phyloP scores from a whole-genome alignment of 30 jellyfish, hydroid and myxozoan genomes.

The Phacellophora camtschatica region DNA sequence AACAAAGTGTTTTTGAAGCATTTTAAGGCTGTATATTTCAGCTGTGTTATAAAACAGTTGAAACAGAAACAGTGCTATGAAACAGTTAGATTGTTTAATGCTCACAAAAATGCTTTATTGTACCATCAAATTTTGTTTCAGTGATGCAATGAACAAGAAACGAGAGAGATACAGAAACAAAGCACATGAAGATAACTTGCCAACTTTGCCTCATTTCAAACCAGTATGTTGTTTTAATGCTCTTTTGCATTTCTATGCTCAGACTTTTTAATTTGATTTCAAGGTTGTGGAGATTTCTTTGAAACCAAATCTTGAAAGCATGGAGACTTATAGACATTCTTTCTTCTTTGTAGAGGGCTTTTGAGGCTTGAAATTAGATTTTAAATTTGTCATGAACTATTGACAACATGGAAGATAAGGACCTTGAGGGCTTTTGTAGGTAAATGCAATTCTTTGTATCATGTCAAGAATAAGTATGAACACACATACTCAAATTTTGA shows the following conservation, averaged over 20 bases:
- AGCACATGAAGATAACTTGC: constrained; percentile 70
- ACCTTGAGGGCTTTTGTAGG: constrained; percentile 28
- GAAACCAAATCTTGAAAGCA: background rate
- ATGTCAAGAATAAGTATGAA: background rate
- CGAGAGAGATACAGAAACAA: constrained; percentile 40
- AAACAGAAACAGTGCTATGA: too few species aligned
- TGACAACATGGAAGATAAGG: background rate
- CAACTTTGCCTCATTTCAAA: constrained; percentile 74
- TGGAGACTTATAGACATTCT: constrained; percentile 45
- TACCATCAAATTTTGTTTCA: too few species aligned
- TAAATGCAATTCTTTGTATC: background rate
- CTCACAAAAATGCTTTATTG: too few species aligned
- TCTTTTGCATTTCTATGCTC: constrained; percentile 22
- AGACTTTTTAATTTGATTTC: constrained; percentile 62
- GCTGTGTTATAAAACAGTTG: too few species aligned
- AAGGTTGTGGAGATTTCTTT: constrained; percentile 32
- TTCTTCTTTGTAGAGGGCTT: constrained; percentile 9
- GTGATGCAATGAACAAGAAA: constrained; percentile 17
- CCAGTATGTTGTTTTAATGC: constrained; percentile 79
- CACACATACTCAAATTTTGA: too few species aligned
- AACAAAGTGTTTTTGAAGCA: too few species aligned
- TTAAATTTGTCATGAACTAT: constrained; percentile 11
- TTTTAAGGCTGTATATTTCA: too few species aligned
- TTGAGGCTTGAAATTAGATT: constrained; percentile 66
- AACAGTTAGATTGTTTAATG: too few species aligned